Conservation (phyloP, 1,140 invertebrate genomes). For the Centruroides sculpturatus region DNA sequence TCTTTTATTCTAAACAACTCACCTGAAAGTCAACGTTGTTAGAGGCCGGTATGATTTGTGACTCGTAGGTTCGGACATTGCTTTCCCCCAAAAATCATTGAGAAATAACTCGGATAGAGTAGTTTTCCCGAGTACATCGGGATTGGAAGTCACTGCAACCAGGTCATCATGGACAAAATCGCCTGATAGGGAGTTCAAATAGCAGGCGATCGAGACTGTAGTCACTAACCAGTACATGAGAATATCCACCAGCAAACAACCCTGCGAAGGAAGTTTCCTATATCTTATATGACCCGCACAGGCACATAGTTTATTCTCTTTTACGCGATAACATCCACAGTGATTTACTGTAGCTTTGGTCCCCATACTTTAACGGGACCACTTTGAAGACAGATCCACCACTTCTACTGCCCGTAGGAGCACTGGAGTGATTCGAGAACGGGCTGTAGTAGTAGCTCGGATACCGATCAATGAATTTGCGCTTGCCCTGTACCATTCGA, state of each 20-base stretch:
- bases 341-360: too few relatives aligned
- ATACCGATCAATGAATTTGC: too few relatives aligned
- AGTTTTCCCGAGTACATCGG: conserved; percentile 56
- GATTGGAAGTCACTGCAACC: conserved; percentile 68
- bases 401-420: too few relatives aligned
- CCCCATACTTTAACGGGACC: too few relatives aligned
- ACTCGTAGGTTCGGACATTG: conserved; percentile 63
- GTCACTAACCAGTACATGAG: conserved; percentile 42
- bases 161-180: conserved; percentile 86
- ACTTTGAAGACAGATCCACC: too few relatives aligned
- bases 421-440: too few relatives aligned
- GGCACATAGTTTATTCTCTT: too few relatives aligned
- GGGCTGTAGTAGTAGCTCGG: too few relatives aligned
- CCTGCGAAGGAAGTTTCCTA: too few relatives aligned
- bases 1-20: conserved; percentile 23
- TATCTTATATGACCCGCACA: too few relatives aligned
- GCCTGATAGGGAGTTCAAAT: conserved; percentile 60
- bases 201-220: conserved; percentile 49
- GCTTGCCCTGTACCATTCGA: too few relatives aligned
- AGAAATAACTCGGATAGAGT: conserved; percentile 48
- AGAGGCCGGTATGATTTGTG: conserved; percentile 73
- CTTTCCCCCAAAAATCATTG: conserved; percentile 86
- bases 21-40: conserved; percentile 70
- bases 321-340: too few relatives aligned
- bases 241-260: not conserved